Evolutionary conservation across 1,140 invertebrate genomes (phyloP), one percentile per base, ranked within the genome.

Genomic region (Leptopilina clavipes): DNA sequence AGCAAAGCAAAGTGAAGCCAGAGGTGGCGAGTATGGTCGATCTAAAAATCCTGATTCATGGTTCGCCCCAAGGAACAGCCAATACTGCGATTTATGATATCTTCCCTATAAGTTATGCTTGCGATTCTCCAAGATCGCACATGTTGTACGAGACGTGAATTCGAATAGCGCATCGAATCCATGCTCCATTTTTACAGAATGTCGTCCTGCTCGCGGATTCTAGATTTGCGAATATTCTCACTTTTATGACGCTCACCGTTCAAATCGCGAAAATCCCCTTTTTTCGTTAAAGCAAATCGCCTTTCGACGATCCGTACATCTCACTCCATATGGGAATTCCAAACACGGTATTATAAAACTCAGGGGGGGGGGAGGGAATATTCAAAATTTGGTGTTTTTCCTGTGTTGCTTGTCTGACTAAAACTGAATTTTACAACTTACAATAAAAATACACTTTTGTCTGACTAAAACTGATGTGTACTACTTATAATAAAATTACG

Each of bases 21-120:
- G 59, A 65, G 59, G 59, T 65, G 59, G 59, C 59, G 59, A 65
- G 59, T 65, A 65, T 65, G 59, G 59, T 65, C 59, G 59, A 65
- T 65, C 59, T 65, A 65, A 65, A 65, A 65, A 65, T 65, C 59
- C 59, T 65, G 59, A 65, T 65, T 65, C 59, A 65, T 65, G 22
- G 59, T 31, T 65, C 12, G 59, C 59, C 59, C 22, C 59, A n/a
- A 31, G 59, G 59, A 65, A 65, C 22, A 65, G 59, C 59, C 59
- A 31, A 65, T 65, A 65, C 59, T 14, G 59, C 59, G 59, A 65
- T 65, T 65, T 65, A 65, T 65, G 25, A 65, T 65, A 65, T 37
- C 59, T 65, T 65, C n/a, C 59, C 25, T 37, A 31, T 65, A 65
- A 65, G 59, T 65, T 65, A 65, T 65, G 59, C 59, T 65, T 31